phyloP scores from a whole-genome alignment of 1,140 invertebrate genomes.

The Glossosoma conforme region DNA sequence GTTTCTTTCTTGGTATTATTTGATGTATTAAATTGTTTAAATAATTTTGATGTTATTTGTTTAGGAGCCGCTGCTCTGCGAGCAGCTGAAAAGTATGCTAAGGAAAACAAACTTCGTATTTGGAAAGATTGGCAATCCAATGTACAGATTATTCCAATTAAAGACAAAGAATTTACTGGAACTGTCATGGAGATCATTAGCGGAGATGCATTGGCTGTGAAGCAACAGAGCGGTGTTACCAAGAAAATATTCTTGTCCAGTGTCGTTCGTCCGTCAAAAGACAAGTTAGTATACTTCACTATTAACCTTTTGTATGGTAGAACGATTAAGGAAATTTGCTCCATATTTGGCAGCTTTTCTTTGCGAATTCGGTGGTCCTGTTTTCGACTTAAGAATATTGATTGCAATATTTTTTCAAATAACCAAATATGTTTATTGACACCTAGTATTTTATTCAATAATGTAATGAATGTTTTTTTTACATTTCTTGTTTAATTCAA shows the following conservation, averaged over 20 bases:
- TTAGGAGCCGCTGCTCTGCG: slow-evolving; percentile 78
- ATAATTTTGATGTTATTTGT: slow-evolving; percentile 17
- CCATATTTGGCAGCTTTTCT: slow-evolving; percentile 30
- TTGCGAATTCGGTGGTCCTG: no score
- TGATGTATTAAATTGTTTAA: not conserved
- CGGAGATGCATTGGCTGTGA: slow-evolving; percentile 88
- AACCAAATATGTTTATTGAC: no score
- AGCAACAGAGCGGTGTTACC: slow-evolving; percentile 66
- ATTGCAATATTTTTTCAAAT: no score
- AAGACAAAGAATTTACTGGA: slow-evolving; percentile 80
- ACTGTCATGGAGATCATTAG: slow-evolving; percentile 91
- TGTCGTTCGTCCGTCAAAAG: slow-evolving; percentile 86
- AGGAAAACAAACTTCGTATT: slow-evolving; percentile 77
- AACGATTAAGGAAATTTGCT: no score
- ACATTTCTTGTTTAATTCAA: no score
- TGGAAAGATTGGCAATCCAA: slow-evolving; percentile 83
- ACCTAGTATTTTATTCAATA: no score
- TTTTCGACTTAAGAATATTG: no score
- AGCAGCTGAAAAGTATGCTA: slow-evolving; percentile 79
- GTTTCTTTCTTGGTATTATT: no score
- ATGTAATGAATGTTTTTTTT: no score
- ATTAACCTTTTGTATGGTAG: slow-evolving; percentile 3
- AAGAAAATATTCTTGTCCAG: slow-evolving; percentile 96
- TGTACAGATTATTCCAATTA: slow-evolving; percentile 62
- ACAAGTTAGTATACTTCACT: slow-evolving; percentile 44